Evolutionary conservation across 2,888 invertebrate species (phyloP), one percentile per base, ranked within the genome.

Genomic region (Punctoribates punctum): DNA sequence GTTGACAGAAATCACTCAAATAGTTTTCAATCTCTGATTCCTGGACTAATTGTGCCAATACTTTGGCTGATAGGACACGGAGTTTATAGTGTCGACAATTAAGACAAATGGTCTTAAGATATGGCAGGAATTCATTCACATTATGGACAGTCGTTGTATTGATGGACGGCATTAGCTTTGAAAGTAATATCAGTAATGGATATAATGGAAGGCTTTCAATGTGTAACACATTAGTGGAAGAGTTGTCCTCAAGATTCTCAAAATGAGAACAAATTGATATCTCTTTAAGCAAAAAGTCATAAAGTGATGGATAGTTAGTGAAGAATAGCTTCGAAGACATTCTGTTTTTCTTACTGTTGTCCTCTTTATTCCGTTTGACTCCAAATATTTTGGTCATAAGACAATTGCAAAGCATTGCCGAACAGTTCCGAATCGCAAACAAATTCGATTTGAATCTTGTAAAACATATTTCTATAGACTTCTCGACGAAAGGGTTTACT

Each of bases 331-430:
- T 27, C 17, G 34, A 73, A 25, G 74, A 73, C 74, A 76, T 75
- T 62, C 23, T 60, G 65, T 76, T 76, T 17, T 70, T 72, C 34
- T 42, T 62, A 54, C 29, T 27, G 34, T 15, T 48, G 48, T 75
- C 75, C 15, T 20, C 29, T 51, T 62, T 57, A 34, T 46, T 65
- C 1, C 76, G 73, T 20, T 60, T 62, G 0, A 76, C 73, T 15
- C 96, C 96, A 86, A 97, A 96, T 79, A 93, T 89, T 79, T 96
- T 87, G 65, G 89, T 90, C 82, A 93, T 88, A 48, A 97, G 86
- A 3, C 94, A 88, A 78, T 92, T 89, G 83, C 94, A 91, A 74
- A 96, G 84, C 75, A 96, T 84, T 0, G 94, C 93, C 0, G 93
- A 90, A 0, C 94, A 90, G 84, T 96, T 97, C 78, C 93, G 81